Base-by-base conservation (phyloP, 2,888 invertebrate genomes). In the Periphyllus acericola region DNA sequence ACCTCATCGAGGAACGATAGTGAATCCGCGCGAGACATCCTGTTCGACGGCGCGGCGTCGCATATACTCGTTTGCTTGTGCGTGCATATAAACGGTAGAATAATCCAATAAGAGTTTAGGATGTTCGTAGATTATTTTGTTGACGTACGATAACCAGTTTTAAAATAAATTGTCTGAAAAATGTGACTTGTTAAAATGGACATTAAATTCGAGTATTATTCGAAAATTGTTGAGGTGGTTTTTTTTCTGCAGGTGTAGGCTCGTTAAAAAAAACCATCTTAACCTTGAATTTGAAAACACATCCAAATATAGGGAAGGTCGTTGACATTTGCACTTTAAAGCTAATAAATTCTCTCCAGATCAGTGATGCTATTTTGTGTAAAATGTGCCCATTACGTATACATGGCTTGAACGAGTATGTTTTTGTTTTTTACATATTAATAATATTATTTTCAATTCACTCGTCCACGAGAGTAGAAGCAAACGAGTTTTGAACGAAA, bases 271-370 rank as follows among this genome's bases (percentile, higher is more conserved):
- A 83, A 72, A 72, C 17, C 21, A 19, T 40, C 6, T 76, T 80
- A 40, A 87, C 80, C 72, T 87, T 87, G 86, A 87, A 87, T 87
- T 80, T 87, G n/a, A 71, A 87, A 80, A 74, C 17, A n/a, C 66
- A 71, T 25, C 55, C n/a, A 36, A 81, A 79, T 84, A 84, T 66
- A 34, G 32, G 71, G 72, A 72, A 52, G 80, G 86, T 80, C 80
- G 55, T 46, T 72, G 86, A 86, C 80, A 60, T 71, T 79, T 55
- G 40, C 36, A 80, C 55, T 80, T 72, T 80, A 25, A 40, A 68
- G 34, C 71, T 72, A 52, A 66, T 72, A 52, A 66, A 85, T 79
- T 52, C 34, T 72, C 25, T 71, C 40, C 17, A 46, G 34, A 32
- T 46, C 29, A 60, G 66, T 25, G n/a, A 74, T 74, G 74, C 76